phyloP scores from a whole-genome alignment of 2,888 invertebrate species.

The Sphaerophoria rueppellii region DNA sequence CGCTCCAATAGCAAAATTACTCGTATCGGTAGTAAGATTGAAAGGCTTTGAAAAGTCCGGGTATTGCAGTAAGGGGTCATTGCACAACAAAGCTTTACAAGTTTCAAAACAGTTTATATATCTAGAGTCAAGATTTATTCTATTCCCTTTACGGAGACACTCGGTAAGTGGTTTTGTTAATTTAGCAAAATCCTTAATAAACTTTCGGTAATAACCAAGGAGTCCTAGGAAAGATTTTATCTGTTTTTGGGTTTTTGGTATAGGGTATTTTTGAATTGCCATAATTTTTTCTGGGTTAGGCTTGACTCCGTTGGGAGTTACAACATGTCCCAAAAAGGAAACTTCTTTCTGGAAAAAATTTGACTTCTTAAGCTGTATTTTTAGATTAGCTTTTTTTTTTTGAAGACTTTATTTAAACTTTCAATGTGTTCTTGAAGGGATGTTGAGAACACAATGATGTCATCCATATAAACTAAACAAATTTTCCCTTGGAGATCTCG shows the following conservation, averaged over 20 bases:
- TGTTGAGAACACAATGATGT: no score
- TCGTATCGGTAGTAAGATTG: conserved; percentile 19
- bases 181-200: conserved; percentile 41
- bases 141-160: conserved; percentile 9
- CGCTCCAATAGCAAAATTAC: conserved; percentile 56
- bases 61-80: conserved; percentile 29
- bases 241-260: conserved; percentile 40
- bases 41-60: conserved; percentile 24
- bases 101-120: conserved; percentile 28
- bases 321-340: conserved; percentile 8
- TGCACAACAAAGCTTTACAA: conserved; percentile 31
- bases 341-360: conserved; percentile 5
- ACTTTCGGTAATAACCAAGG: conserved; percentile 44
- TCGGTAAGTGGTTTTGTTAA: conserved; percentile 36
- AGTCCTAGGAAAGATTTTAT: conserved; percentile 37
- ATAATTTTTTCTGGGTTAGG: conserved; percentile 30
- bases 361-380: neutral
- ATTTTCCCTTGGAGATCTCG: conserved; percentile 7
- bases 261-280: conserved; percentile 37
- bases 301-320: conserved; percentile 29
- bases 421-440: neutral
- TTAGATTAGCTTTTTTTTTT: conserved; percentile 23
- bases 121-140: conserved; percentile 9
- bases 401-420: neutral
- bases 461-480: no score